Evolutionary conservation across 2,113 vertebrate species (phyloP).

Genomic region (Passer montanus): DNA sequence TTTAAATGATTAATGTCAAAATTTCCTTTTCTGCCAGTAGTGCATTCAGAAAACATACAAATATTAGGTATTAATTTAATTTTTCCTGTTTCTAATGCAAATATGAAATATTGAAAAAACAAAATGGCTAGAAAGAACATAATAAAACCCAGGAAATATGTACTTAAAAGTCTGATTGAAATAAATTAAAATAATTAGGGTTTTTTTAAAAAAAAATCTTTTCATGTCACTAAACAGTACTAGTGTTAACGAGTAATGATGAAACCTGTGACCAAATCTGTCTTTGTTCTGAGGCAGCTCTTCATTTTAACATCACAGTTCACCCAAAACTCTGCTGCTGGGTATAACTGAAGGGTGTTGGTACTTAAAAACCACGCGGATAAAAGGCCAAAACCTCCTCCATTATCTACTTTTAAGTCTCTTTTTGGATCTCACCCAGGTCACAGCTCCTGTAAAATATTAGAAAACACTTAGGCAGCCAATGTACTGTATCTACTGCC

Average conservation of each 20-base stretch:
- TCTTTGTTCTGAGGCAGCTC: not conserved
- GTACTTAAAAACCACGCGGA: not conserved
- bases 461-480: constrained; percentile 56
- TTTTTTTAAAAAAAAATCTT: not conserved
- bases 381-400: not conserved
- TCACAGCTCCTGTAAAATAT: constrained; percentile 40
- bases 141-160: not conserved
- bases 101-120: not conserved
- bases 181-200: not conserved
- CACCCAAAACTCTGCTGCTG: not conserved
- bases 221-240: not conserved
- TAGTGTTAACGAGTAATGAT: not conserved
- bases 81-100: not conserved
- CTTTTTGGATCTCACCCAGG: constrained; percentile 32
- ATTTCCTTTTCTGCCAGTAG: not conserved
- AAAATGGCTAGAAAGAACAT: not conserved
- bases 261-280: not conserved
- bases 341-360: not conserved
- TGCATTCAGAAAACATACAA: not conserved
- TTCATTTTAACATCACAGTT: not conserved
- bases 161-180: not conserved
- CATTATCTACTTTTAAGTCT: constrained; percentile 23
- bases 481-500: constrained; percentile 40
- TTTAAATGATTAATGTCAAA: not conserved
- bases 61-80: not conserved